A percentile compares a stretch with the other conserved stretches of the same genome.
Evolutionary conservation across 2,113 vertebrate genomes (phyloP).

Genomic region (Galemys pyrenaicus): DNA sequence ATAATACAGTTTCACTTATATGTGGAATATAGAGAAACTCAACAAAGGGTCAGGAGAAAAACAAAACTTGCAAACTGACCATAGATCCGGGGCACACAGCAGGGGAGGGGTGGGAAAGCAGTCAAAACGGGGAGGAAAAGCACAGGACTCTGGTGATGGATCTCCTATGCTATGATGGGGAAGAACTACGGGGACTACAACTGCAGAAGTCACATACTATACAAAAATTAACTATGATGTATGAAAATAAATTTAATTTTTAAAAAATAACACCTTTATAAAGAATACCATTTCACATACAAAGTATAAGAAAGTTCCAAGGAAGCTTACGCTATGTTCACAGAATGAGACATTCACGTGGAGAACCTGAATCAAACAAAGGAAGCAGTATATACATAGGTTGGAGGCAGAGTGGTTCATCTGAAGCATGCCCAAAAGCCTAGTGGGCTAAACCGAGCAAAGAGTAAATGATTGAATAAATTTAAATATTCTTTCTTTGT

Average conservation of each 20-base stretch:
- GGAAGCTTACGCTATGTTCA: background rate
- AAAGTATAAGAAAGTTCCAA: background rate
- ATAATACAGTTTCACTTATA: no score
- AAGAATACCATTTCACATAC: background rate
- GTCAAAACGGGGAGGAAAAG: no score
- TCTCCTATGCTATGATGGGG: no score
- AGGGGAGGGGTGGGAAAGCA: no score
- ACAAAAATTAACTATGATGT: no score
- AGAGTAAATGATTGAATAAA: background rate
- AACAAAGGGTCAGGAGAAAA: no score
- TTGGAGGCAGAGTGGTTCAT: background rate
- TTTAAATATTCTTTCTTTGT: background rate
- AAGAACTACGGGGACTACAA: no score
- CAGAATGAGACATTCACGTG: background rate
- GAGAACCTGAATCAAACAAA: background rate
- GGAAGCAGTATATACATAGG: rapidly evolving
- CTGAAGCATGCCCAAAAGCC: background rate
- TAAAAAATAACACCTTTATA: background rate
- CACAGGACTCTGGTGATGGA: no score
- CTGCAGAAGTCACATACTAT: no score
- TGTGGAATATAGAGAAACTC: no score
- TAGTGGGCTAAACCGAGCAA: background rate
- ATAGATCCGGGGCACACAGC: no score
- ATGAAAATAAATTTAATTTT: background rate
- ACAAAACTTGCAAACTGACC: no score